Conservation (phyloP, 2,797 vertebrate genomes). For the Rhynchotus rufescens region DNA sequence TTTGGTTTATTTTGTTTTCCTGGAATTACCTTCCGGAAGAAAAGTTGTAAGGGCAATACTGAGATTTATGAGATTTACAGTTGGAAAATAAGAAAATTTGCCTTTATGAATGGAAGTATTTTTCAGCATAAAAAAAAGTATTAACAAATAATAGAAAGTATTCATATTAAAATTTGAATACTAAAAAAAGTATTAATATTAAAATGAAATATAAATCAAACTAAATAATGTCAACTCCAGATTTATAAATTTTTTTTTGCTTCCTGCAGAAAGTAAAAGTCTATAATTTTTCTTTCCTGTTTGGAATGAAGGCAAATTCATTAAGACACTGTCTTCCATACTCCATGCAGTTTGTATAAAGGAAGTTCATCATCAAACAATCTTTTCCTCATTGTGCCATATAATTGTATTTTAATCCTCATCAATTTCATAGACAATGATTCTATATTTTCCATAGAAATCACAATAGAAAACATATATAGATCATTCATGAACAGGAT, state of each 20-base stretch:
- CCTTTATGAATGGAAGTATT: accelerated
- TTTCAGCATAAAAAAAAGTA: neutral
- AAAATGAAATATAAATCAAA: neutral
- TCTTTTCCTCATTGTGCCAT: neutral
- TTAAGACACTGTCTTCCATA: neutral
- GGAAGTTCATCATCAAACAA: neutral
- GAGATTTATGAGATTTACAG: neutral
- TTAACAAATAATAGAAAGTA: no score
- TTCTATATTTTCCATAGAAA: neutral
- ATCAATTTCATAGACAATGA: neutral
- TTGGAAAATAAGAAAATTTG: neutral
- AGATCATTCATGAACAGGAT: neutral
- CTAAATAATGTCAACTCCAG: neutral
- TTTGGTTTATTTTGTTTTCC: neutral
- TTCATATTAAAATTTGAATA: no score
- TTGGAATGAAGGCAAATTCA: neutral
- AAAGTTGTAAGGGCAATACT: neutral
- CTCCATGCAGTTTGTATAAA: neutral
- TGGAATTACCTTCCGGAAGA: neutral
- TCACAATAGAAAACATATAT: neutral
- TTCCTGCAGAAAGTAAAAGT: neutral
- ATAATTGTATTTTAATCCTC: neutral
- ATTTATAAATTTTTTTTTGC: neutral
- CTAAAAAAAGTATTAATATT: no score
- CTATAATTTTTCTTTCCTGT: neutral